These are phyloP conservation scores for Cyanistes caeruleus DNA, from an alignment of 2,113 vertebrate species.

Conservation along the genomic window DNA sequence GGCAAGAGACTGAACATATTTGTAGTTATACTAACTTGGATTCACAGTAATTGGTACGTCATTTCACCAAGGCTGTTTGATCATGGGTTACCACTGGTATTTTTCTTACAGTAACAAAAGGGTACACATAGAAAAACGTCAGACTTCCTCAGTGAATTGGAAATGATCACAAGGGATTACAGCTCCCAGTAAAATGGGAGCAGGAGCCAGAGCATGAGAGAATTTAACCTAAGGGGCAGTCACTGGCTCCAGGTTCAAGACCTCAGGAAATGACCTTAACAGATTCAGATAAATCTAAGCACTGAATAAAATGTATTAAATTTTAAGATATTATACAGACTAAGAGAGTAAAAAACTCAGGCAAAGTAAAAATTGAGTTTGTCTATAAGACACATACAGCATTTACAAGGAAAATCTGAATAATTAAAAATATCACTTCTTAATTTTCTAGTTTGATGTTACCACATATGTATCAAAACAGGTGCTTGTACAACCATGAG, in stretches of 20 bases:
- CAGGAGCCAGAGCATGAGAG: background rate
- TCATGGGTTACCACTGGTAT: background rate
- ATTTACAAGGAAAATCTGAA: background rate
- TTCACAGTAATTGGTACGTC: background rate
- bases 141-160: background rate
- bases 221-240: background rate
- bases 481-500: background rate
- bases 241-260: background rate
- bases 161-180: background rate
- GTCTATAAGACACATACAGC: background rate
- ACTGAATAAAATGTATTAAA: background rate
- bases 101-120: background rate
- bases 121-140: background rate
- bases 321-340: background rate
- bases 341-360: background rate
- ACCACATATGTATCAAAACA: background rate
- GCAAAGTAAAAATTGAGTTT: background rate
- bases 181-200: background rate
- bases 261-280: background rate
- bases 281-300: background rate
- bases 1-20: background rate
- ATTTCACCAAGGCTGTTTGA: background rate
- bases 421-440: background rate
- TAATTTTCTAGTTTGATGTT: background rate
- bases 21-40: background rate